These are phyloP conservation scores for Ichneumoninae sp. DNA, from an alignment of 2,888 invertebrate genomes.

Conservation along the genomic window DNA sequence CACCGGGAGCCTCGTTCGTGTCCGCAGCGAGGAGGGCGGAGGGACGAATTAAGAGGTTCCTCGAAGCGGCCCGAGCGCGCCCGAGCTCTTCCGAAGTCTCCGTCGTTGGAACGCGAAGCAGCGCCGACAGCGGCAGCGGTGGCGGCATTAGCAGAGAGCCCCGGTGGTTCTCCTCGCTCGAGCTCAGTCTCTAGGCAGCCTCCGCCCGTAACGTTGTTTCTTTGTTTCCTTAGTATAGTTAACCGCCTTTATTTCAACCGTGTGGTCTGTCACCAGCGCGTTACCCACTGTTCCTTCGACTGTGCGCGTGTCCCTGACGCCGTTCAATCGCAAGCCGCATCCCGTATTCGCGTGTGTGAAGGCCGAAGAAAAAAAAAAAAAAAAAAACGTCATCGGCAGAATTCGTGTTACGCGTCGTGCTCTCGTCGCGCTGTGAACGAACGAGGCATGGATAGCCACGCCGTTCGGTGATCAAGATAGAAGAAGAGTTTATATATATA, in stretches of 20 bases:
- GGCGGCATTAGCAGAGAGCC: slow-evolving; percentile 1
- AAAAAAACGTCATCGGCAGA: slow-evolving; percentile 5
- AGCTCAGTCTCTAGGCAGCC: slow-evolving; percentile 80
- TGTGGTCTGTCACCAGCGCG: slow-evolving; percentile 68
- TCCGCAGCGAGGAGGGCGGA: slow-evolving; percentile 17
- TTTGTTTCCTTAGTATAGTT: slow-evolving; percentile 82
- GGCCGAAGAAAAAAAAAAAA: slow-evolving; percentile 34
- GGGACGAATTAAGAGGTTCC: slow-evolving; percentile 61
- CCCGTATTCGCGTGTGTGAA: slow-evolving; percentile 40
- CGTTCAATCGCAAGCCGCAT: slow-evolving; percentile 14
- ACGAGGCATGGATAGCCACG: slow-evolving; percentile 51
- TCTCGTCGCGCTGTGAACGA: slow-evolving; percentile 30
- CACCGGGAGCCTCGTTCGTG: not conserved
- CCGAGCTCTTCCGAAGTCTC: slow-evolving; percentile 60
- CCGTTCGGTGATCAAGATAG: slow-evolving; percentile 51
- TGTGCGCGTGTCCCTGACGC: slow-evolving; percentile 20
- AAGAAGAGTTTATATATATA: slow-evolving; percentile 12
- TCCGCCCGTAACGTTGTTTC: slow-evolving; percentile 79
- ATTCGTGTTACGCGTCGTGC: slow-evolving; percentile 31
- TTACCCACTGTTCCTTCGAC: slow-evolving; percentile 18
- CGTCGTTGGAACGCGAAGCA: slow-evolving; percentile 30
- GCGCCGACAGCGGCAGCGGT: slow-evolving; percentile 53
- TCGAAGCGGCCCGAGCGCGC: slow-evolving; percentile 68
- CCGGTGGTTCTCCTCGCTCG: slow-evolving; percentile 30
- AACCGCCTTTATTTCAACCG: slow-evolving; percentile 69